A percentile compares a stretch with the other conserved stretches of the same genome.
These are phyloP conservation scores for Megaceryle alcyon DNA, from an alignment of 2,797 vertebrate genomes.

Conservation along the genomic window DNA sequence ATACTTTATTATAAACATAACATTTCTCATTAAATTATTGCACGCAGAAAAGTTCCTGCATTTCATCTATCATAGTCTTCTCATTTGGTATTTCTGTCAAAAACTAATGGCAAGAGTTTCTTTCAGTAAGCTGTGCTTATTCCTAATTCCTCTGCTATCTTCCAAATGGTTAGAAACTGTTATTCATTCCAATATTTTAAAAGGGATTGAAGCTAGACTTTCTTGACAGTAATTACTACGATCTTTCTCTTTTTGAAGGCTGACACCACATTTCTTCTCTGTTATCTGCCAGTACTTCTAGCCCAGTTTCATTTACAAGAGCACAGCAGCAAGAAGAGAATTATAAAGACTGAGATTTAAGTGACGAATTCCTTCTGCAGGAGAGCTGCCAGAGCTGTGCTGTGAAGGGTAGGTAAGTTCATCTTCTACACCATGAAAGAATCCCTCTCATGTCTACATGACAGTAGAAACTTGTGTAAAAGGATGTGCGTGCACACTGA, in stretches of 20 bases:
- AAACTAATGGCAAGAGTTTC: neutral
- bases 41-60: neutral
- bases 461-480: neutral
- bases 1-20: neutral
- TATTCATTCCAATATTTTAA: constrained; percentile 36
- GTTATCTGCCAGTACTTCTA: constrained; percentile 25
- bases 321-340: neutral
- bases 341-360: neutral
- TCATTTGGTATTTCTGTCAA: neutral
- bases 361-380: neutral
- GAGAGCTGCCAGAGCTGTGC: neutral
- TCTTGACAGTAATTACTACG: constrained; percentile 48
- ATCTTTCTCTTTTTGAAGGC: constrained; percentile 52
- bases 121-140: neutral
- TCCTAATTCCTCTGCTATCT: constrained; percentile 2
- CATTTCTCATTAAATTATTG: neutral
- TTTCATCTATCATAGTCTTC: neutral
- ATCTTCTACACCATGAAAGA: neutral
- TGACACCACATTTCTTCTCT: constrained; percentile 35
- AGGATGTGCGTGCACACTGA: neutral
- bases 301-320: neutral
- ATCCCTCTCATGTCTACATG: neutral
- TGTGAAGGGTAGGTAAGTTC: neutral
- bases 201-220: constrained; percentile 7
- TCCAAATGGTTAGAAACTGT: constrained; percentile 10